Evolutionary conservation across 2,888 invertebrate genomes (phyloP).

Genomic region (Ophion ellenae): DNA sequence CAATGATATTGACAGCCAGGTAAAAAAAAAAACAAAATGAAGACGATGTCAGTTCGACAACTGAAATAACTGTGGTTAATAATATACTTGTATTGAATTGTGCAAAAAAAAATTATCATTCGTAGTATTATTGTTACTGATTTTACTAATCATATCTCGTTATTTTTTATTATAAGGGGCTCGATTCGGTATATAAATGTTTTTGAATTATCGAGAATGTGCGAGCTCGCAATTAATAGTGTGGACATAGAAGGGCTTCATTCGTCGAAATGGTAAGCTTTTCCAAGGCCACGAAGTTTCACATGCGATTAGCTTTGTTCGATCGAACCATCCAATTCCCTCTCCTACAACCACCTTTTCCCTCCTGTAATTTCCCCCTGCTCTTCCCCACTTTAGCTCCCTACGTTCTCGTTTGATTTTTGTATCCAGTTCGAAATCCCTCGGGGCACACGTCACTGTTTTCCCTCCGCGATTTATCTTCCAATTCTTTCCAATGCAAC

Average conservation of each 20-base stretch:
- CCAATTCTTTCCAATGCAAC: slow-evolving; percentile 46
- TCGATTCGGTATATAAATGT: too few species aligned
- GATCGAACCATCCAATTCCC: slow-evolving; percentile 40
- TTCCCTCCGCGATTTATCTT: slow-evolving; percentile 68
- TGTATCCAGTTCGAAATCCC: slow-evolving; percentile 50
- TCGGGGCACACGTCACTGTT: slow-evolving; percentile 64
- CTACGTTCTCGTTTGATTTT: slow-evolving; percentile 48
- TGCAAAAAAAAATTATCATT: too few species aligned
- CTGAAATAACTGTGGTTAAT: too few species aligned
- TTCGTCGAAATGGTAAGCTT: slow-evolving; percentile 14
- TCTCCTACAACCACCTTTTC: slow-evolving; percentile 23
- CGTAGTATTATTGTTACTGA: too few species aligned
- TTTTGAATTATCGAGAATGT: too few species aligned
- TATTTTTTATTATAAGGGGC: too few species aligned
- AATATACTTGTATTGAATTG: too few species aligned
- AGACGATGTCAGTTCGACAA: too few species aligned
- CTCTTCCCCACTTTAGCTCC: slow-evolving; percentile 30
- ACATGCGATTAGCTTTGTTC: slow-evolving; percentile 66
- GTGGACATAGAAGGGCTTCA: background rate
- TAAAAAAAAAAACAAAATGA: too few species aligned
- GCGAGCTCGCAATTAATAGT: too few species aligned
- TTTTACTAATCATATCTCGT: too few species aligned
- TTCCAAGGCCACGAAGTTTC: slow-evolving; percentile 37
- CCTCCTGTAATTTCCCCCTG: background rate
- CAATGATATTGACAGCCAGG: too few species aligned